Evolutionary conservation across 2,888 invertebrate genomes (phyloP).

Genomic region (Noctuana brunneofusca): DNA sequence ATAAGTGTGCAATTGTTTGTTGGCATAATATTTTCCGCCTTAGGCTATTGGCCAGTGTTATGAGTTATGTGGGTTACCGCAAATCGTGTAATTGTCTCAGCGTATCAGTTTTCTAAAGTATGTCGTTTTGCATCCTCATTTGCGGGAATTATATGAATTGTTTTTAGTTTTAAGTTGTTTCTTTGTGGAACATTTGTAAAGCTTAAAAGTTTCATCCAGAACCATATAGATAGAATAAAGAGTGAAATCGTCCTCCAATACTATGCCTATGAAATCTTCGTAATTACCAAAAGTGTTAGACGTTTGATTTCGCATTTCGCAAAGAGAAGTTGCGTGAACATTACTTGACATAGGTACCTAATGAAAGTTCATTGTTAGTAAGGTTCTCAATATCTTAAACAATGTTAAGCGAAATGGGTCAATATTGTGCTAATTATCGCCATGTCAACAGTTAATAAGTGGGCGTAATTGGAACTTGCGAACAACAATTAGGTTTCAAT

Average conservation of each 20-base stretch:
- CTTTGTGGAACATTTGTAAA: too few species aligned
- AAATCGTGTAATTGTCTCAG: conserved; percentile 30
- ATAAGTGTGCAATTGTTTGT: conserved; percentile 41
- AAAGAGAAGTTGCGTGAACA: conserved; percentile 25
- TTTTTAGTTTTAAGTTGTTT: too few species aligned
- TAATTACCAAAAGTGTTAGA: too few species aligned
- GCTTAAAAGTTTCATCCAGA: too few species aligned
- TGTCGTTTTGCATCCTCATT: background rate
- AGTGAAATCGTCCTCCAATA: too few species aligned
- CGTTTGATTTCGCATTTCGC: conserved; percentile 18
- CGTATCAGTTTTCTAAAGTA: conserved; percentile 26
- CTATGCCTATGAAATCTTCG: too few species aligned
- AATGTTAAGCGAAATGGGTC: conserved; percentile 25
- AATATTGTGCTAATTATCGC: conserved; percentile 29
- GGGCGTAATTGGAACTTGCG: conserved; percentile 34
- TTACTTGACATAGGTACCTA: background rate
- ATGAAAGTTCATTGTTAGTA: conserved; percentile 26
- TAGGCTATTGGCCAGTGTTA: conserved; percentile 44
- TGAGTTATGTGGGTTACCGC: conserved; percentile 35
- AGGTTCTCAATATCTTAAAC: conserved; percentile 23
- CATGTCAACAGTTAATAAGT: conserved; percentile 31
- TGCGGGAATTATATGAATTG: background rate
- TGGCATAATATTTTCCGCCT: conserved; percentile 38
- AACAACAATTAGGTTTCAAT: conserved; percentile 39
- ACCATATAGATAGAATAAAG: too few species aligned